Conservation (phyloP, 2,888 invertebrate genomes). For the Cybosia mesomella region DNA sequence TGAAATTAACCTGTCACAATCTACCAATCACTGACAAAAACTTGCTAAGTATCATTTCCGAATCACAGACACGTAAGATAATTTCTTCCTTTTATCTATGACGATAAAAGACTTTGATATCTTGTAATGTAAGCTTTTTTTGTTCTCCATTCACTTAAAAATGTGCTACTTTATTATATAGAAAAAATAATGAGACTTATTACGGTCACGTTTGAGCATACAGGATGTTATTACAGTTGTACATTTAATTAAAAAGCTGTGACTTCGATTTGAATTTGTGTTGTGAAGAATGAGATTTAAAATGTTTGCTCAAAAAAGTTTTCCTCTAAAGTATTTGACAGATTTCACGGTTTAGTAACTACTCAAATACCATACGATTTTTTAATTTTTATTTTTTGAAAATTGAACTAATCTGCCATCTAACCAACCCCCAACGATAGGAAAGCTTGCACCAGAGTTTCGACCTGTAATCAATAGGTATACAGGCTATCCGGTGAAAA, state of each 20-base stretch:
- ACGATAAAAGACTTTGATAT: conserved; percentile 29
- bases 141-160: conserved; percentile 21
- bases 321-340: too few relatives aligned
- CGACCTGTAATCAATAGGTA: too few relatives aligned
- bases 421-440: too few relatives aligned
- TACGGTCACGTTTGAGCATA: conserved; percentile 17
- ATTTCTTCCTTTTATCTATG: conserved; percentile 29
- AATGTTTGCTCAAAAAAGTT: neutral
- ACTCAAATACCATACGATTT: too few relatives aligned
- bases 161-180: conserved; percentile 36
- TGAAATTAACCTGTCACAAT: conserved; percentile 9
- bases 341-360: too few relatives aligned
- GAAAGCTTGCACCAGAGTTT: too few relatives aligned
- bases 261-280: neutral
- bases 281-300: neutral
- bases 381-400: too few relatives aligned
- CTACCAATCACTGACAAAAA: conserved; percentile 1
- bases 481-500: too few relatives aligned
- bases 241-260: neutral
- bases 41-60: neutral
- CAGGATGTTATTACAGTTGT: conserved; percentile 1
- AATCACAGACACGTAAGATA: conserved; percentile 10
- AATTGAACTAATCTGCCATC: too few relatives aligned
- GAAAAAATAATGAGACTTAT: conserved; percentile 28
- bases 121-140: conserved; percentile 18